Conservation (phyloP, 2,113 vertebrate genomes). For the Falcunculus frontatus region DNA sequence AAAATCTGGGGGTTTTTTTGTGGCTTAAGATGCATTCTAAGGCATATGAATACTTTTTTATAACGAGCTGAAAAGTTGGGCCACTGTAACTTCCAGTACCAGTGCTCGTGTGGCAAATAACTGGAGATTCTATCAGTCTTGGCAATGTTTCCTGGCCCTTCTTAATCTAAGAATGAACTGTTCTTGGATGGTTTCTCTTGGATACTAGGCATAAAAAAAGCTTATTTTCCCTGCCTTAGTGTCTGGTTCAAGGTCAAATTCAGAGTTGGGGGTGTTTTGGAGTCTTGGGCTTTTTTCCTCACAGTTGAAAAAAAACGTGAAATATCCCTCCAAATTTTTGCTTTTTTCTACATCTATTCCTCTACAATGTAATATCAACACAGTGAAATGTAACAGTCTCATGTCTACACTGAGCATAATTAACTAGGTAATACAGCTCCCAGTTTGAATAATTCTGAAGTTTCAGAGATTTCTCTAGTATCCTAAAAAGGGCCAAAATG, state of each 20-base stretch:
- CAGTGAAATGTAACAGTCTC: not conserved
- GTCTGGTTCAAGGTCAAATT: not conserved
- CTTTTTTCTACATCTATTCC: not conserved
- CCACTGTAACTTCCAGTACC: not conserved
- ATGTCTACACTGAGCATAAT: not conserved
- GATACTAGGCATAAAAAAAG: not conserved
- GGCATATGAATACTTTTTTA: not conserved
- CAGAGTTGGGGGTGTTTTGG: not conserved
- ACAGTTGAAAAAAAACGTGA: not conserved
- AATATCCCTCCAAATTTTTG: not conserved
- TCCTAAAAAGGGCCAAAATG: not conserved
- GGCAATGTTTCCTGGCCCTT: not conserved
- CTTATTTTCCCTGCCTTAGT: not conserved
- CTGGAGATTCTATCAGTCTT: not conserved
- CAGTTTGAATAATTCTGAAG: not conserved
- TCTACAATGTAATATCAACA: not conserved
- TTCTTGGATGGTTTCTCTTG: not conserved
- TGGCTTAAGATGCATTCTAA: not conserved
- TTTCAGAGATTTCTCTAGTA: not conserved
- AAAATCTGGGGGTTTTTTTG: too few species aligned
- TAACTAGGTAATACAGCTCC: not conserved
- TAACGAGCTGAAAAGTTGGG: not conserved
- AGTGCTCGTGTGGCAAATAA: not conserved
- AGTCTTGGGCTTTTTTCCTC: not conserved
- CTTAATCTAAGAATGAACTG: slow-evolving; percentile 14